Evolutionary conservation across 1,140 invertebrate species (phyloP).

Genomic region (Micrasema longulum): DNA sequence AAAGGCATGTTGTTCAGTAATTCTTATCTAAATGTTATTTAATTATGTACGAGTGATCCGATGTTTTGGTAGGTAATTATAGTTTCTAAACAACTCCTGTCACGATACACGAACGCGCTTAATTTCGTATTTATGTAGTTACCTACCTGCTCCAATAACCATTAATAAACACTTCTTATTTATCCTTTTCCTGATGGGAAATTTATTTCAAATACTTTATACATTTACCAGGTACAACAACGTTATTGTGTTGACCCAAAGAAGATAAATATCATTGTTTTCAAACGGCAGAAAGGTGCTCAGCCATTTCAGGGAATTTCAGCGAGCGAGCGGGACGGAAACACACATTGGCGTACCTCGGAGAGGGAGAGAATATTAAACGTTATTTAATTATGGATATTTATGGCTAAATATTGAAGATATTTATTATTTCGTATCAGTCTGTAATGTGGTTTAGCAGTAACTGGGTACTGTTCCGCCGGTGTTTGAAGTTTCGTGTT

Average conservation of each 20-base stretch:
- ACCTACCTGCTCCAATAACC: too few relatives aligned
- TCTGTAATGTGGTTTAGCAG: not conserved
- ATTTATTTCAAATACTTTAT: not conserved
- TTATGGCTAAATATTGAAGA: conserved; percentile 14
- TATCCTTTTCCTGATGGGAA: not conserved
- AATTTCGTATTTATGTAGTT: too few relatives aligned
- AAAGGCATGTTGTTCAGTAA: too few relatives aligned
- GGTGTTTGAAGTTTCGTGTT: too few relatives aligned
- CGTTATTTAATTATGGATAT: conserved; percentile 15
- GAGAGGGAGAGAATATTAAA: not conserved
- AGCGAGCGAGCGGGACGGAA: not conserved
- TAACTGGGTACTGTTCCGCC: too few relatives aligned
- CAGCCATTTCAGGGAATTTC: conserved; percentile 6
- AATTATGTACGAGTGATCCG: too few relatives aligned
- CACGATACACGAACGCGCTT: too few relatives aligned
- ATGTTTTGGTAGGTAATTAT: too few relatives aligned
- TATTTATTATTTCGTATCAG: not conserved
- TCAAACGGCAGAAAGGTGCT: conserved; percentile 2
- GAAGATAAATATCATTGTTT: not conserved
- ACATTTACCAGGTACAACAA: not conserved
- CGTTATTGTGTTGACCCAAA: not conserved
- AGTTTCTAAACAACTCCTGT: too few relatives aligned
- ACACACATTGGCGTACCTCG: not conserved
- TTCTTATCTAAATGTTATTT: too few relatives aligned
- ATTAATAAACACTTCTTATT: too few relatives aligned